phyloP scores from a whole-genome alignment of 2,113 vertebrate genomes.

The Chitala chitala region DNA sequence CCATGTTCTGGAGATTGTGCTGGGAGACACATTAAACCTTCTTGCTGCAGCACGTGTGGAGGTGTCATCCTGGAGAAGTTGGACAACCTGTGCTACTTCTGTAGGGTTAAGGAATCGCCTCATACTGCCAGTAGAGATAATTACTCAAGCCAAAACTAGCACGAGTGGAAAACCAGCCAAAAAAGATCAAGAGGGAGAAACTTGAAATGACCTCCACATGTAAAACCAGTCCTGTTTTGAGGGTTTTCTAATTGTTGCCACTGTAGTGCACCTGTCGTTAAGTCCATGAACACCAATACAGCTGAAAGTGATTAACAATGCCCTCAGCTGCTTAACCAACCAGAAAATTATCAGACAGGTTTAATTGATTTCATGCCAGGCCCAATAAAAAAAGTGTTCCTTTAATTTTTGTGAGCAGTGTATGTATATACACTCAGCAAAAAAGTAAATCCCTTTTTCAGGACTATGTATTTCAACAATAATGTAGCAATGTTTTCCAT shows the following conservation, averaged over 20 bases:
- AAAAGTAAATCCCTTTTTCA: neutral
- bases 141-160: conserved; percentile 9
- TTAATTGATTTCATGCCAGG: neutral
- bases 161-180: conserved; percentile 9
- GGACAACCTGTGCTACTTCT: too few relatives aligned
- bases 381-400: too few relatives aligned
- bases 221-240: conserved; percentile 9
- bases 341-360: neutral
- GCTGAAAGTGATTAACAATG: neutral
- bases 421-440: conserved; percentile 7
- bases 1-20: neutral
- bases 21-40: neutral
- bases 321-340: neutral
- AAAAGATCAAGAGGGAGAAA: conserved; percentile 9
- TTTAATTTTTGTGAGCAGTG: too few relatives aligned
- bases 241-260: conserved; percentile 9
- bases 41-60: neutral
- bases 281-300: neutral
- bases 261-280: neutral
- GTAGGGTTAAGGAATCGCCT: conserved; percentile 13
- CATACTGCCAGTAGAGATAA: conserved; percentile 5
- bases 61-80: conserved; percentile 1
- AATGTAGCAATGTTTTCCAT: conserved; percentile 15
- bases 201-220: conserved; percentile 9
- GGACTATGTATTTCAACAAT: conserved; percentile 15